Evolutionary conservation across 1,140 invertebrate species (phyloP).

Genomic region (Parapsyche elsis): DNA sequence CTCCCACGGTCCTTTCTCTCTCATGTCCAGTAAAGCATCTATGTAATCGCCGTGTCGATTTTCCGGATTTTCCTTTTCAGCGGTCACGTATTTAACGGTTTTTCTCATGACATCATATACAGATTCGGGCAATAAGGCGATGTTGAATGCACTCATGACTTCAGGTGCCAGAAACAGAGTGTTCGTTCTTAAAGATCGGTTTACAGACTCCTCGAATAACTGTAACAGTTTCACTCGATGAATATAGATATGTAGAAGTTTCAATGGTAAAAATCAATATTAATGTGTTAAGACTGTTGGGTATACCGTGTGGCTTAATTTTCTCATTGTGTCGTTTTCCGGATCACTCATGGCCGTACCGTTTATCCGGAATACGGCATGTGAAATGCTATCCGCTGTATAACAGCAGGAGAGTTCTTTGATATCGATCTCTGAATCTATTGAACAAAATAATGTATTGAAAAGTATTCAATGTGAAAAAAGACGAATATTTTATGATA

Average conservation of each 20-base stretch:
- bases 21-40: slow-evolving; percentile 39
- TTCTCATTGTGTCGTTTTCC: slow-evolving; percentile 34
- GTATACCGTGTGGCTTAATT: slow-evolving; percentile 37
- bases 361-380: slow-evolving; percentile 44
- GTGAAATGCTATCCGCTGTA: slow-evolving; percentile 41
- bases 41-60: slow-evolving; percentile 44
- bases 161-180: slow-evolving; percentile 46
- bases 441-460: slow-evolving; percentile 27
- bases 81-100: not conserved
- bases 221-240: not conserved
- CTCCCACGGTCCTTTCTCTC: slow-evolving; percentile 46
- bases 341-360: slow-evolving; percentile 44
- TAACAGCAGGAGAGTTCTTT: slow-evolving; percentile 39
- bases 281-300: not conserved
- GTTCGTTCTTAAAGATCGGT: slow-evolving; percentile 41
- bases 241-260: not conserved
- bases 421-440: slow-evolving; percentile 41
- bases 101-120: slow-evolving; percentile 35
- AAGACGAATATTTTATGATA: too few relatives aligned
- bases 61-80: not conserved
- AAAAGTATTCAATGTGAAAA: not conserved
- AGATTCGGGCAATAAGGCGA: slow-evolving; percentile 38
- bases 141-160: slow-evolving; percentile 26
- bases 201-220: slow-evolving; percentile 28
- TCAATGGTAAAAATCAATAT: too few relatives aligned